phyloP scores from a whole-genome alignment of 2,888 invertebrate species.

The Luperina nickerlii region DNA sequence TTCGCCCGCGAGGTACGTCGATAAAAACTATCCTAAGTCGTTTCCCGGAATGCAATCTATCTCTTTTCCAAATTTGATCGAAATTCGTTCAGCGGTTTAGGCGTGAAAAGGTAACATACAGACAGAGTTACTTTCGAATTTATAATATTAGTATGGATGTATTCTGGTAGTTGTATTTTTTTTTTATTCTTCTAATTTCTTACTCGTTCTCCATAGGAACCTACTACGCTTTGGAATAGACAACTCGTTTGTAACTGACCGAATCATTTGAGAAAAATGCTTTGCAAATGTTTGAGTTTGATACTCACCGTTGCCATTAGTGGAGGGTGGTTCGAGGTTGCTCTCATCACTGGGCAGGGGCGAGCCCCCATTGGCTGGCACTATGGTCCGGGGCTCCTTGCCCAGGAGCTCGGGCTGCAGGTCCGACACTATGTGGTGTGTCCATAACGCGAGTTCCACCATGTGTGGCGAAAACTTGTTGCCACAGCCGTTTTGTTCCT shows the following conservation, averaged over 20 bases:
- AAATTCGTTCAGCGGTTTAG: no score
- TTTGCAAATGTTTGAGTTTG: background rate
- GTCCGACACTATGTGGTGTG: constrained; percentile 96
- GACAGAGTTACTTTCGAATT: no score
- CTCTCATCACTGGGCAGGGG: constrained; percentile 93
- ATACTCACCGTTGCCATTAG: constrained; percentile 87
- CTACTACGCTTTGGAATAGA: background rate
- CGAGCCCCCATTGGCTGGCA: constrained; percentile 88
- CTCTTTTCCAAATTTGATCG: no score
- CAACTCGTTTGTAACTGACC: background rate
- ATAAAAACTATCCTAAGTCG: no score
- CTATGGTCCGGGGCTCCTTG: constrained; percentile 91
- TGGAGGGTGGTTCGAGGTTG: constrained; percentile 93
- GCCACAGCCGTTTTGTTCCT: constrained; percentile 90
- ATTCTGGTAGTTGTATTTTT: background rate
- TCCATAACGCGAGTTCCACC: constrained; percentile 98
- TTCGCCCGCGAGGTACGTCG: no score
- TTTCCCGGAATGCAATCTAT: no score
- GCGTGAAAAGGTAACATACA: no score
- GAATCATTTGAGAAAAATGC: background rate
- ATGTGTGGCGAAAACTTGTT: constrained; percentile 93
- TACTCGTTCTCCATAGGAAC: no score
- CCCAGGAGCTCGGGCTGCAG: constrained; percentile 96
- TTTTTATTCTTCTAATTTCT: background rate
- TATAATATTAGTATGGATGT: background rate